Evolutionary conservation across 1,140 invertebrate genomes (phyloP).

Genomic region (Zeugodacus cucurbitae): DNA sequence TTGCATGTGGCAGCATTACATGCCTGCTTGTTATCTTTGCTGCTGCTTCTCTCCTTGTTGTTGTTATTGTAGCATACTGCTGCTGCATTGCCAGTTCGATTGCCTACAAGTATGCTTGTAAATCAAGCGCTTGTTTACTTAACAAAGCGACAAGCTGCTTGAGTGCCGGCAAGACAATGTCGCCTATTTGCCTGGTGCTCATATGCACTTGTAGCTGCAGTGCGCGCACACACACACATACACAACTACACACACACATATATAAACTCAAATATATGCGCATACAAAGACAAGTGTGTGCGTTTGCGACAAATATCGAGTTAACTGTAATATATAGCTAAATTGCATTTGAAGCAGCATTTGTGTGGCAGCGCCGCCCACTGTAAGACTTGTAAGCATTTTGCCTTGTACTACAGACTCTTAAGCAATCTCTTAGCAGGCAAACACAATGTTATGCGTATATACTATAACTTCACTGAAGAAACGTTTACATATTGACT

Average conservation of each 20-base stretch:
- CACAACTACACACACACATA: neutral
- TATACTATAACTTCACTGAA: neutral
- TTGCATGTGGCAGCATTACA: neutral
- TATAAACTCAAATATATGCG: neutral
- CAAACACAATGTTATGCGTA: neutral
- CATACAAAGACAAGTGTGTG: too few species aligned
- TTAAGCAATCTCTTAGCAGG: neutral
- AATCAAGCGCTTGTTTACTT: conserved; percentile 34
- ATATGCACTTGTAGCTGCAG: neutral
- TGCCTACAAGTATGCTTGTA: conserved; percentile 38
- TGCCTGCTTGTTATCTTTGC: neutral
- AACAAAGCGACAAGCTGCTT: conserved; percentile 28
- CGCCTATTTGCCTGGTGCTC: conserved; percentile 22
- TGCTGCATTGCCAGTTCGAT: neutral
- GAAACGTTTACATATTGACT: neutral
- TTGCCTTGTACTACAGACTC: neutral
- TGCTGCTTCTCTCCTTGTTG: neutral
- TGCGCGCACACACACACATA: neutral
- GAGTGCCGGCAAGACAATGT: conserved; percentile 31
- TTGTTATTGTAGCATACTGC: neutral
- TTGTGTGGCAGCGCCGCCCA: neutral
- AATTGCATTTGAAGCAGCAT: neutral
- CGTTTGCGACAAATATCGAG: neutral
- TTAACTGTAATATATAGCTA: neutral
- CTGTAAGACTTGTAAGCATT: neutral